These are phyloP conservation scores for Sebastes trivittatus DNA, from an alignment of 2,797 vertebrate genomes.

Conservation along the genomic window DNA sequence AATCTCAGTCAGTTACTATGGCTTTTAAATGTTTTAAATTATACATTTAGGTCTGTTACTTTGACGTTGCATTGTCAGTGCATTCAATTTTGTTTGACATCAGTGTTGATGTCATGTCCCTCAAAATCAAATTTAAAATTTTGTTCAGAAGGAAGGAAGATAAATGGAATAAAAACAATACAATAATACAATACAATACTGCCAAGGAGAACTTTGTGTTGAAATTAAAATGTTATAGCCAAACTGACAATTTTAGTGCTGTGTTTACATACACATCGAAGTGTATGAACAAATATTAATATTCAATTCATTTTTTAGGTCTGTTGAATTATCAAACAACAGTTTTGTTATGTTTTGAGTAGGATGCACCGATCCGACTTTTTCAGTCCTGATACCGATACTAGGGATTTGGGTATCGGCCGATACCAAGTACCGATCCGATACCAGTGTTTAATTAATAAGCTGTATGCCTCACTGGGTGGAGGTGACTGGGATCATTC, in stretches of 20 bases:
- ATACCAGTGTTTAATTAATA: too few relatives aligned
- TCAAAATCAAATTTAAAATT: not conserved
- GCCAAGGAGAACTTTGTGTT: not conserved
- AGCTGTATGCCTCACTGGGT: too few relatives aligned
- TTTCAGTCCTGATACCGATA: accelerated
- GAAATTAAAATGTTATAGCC: not conserved
- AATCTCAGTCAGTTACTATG: not conserved
- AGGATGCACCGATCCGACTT: too few relatives aligned
- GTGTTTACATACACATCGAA: not conserved
- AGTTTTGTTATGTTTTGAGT: not conserved
- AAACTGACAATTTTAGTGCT: not conserved
- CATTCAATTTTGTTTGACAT: not conserved
- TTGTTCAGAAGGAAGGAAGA: not conserved
- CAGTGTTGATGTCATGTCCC: not conserved
- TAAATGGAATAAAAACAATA: not conserved
- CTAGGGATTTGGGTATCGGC: too few relatives aligned
- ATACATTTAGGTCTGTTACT: not conserved
- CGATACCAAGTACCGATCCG: too few relatives aligned
- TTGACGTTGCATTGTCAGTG: not conserved
- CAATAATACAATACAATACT: not conserved
- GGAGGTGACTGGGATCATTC: too few relatives aligned
- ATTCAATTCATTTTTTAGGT: not conserved
- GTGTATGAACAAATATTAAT: not conserved
- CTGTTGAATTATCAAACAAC: not conserved
- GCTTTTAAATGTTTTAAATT: not conserved